These are phyloP conservation scores for Physocephala rufipes DNA, from an alignment of 2,888 invertebrate genomes.

Conservation along the genomic window DNA sequence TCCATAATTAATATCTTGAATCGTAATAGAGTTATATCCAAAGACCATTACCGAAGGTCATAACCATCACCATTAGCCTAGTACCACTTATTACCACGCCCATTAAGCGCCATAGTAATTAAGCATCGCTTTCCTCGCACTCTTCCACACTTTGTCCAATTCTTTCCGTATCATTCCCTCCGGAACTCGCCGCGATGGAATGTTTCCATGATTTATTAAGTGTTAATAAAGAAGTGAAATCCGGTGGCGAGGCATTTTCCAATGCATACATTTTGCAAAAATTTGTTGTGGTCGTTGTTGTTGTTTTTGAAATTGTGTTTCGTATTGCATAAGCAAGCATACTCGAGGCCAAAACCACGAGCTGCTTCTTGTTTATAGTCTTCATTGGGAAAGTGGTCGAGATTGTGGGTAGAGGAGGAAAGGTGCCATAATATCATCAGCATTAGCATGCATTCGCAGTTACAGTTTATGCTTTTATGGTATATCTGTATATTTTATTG, in stretches of 20 bases:
- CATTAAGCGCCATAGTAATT: background rate
- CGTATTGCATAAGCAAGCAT: too few species aligned
- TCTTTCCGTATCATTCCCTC: background rate
- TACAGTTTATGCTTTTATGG: slow-evolving; percentile 9
- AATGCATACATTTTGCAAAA: background rate
- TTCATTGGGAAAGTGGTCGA: background rate
- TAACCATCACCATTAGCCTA: too few species aligned
- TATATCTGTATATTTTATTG: background rate
- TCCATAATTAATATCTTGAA: slow-evolving; percentile 62
- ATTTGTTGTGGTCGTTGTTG: slow-evolving; percentile 29
- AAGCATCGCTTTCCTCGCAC: background rate
- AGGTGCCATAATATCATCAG: too few species aligned
- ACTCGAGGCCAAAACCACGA: background rate
- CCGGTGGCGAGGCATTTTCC: slow-evolving; percentile 55
- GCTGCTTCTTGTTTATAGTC: background rate
- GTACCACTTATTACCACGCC: background rate
- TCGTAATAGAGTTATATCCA: slow-evolving; percentile 60
- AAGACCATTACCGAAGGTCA: slow-evolving; percentile 1
- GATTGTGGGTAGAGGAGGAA: too few species aligned
- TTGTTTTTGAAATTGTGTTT: slow-evolving; percentile 28
- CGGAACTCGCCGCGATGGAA: slow-evolving; percentile 18
- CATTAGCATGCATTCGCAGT: background rate
- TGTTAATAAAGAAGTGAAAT: slow-evolving; percentile 64
- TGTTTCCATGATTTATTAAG: slow-evolving; percentile 60
- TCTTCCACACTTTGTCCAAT: background rate